phyloP scores from a whole-genome alignment of 2,797 vertebrate genomes.

The Melanotaenia maccullochi region DNA sequence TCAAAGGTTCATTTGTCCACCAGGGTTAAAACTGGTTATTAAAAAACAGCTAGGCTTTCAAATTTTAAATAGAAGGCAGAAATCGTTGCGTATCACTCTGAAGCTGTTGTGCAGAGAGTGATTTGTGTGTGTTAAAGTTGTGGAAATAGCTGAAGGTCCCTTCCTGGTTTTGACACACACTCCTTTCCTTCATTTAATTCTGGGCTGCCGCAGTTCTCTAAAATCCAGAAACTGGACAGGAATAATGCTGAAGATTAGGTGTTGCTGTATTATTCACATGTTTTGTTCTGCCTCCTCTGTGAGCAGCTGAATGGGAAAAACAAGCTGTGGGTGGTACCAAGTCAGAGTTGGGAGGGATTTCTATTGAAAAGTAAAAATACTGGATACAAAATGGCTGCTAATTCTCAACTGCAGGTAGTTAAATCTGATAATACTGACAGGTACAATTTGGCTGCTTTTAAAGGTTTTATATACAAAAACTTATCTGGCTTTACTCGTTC shows the following conservation, averaged over 20 bases:
- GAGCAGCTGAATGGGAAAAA: not conserved
- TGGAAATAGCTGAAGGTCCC: slow-evolving; percentile 29
- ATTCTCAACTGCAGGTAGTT: too few species aligned
- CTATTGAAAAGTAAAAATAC: not conserved
- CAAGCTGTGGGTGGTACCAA: not conserved
- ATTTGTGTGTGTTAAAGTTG: slow-evolving; percentile 10
- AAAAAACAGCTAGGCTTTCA: slow-evolving; percentile 22
- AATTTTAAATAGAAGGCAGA: slow-evolving; percentile 58
- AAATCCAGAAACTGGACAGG: not conserved
- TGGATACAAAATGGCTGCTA: not conserved
- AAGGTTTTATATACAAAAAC: not conserved
- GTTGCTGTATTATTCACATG: not conserved
- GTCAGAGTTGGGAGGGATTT: not conserved
- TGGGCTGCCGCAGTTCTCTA: slow-evolving; percentile 8
- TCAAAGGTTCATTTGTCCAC: slow-evolving; percentile 58
- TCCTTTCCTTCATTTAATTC: slow-evolving; percentile 10
- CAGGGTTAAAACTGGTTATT: slow-evolving; percentile 48
- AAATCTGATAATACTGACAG: not conserved
- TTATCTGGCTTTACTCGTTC: not conserved
- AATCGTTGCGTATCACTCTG: slow-evolving; percentile 27
- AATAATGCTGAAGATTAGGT: not conserved
- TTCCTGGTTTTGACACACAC: slow-evolving; percentile 18
- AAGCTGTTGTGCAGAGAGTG: slow-evolving; percentile 10
- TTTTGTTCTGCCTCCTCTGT: not conserved
- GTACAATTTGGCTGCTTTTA: not conserved